Conservation (phyloP, 1,140 invertebrate genomes). For the Bombus terrestris region DNA sequence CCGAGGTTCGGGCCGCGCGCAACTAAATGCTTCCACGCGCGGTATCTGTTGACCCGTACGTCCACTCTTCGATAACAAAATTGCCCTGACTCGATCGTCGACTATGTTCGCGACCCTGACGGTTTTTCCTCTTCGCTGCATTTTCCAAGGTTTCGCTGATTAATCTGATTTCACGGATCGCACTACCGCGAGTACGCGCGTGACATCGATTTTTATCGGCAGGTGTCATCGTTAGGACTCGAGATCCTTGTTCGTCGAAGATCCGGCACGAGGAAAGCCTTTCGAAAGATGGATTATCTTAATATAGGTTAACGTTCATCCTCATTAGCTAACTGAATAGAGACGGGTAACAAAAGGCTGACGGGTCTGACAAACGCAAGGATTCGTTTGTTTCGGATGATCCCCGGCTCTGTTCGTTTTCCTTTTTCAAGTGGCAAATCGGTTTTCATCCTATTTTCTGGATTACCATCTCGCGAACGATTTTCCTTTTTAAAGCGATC, state of each 20-base stretch:
- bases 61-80: background rate
- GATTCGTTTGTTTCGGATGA: constrained; percentile 69
- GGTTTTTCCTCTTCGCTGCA: background rate
- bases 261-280: background rate
- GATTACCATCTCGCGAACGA: background rate
- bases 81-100: background rate
- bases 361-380: constrained; percentile 41
- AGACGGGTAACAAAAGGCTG: constrained; percentile 64
- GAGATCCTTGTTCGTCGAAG: background rate
- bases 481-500: background rate
- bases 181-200: background rate
- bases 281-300: constrained; percentile 65
- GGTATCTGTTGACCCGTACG: constrained; percentile 1
- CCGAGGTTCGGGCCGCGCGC: background rate
- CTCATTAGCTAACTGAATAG: constrained; percentile 75
- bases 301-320: constrained; percentile 75
- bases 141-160: background rate
- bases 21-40: constrained; percentile 31
- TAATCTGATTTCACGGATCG: constrained; percentile 48
- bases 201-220: constrained; percentile 15
- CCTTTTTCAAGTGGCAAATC: background rate
- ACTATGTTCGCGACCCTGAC: background rate
- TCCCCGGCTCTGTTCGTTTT: constrained; percentile 18
- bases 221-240: background rate
- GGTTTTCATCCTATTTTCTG: background rate